A percentile compares a stretch with the other conserved stretches of the same genome.
Conservation (phyloP, 2,888 invertebrate species). For the Hemicrepidius hirtus region DNA sequence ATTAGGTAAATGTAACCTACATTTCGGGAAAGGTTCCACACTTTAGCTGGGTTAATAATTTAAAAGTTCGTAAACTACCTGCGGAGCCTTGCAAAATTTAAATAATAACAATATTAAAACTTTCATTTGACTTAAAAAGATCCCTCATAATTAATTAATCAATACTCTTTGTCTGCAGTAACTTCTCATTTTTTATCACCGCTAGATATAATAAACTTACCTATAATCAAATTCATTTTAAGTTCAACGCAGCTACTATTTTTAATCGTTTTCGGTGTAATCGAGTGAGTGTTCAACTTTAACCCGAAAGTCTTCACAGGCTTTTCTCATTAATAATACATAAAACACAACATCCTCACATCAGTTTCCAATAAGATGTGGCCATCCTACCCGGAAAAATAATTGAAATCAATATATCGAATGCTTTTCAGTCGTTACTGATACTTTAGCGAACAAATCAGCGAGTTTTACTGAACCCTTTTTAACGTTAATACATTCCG, state of each 20-base stretch:
- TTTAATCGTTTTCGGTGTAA: too few species aligned
- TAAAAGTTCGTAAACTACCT: background rate
- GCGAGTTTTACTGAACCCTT: constrained; percentile 39
- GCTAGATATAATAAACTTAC: too few species aligned
- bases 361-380: background rate
- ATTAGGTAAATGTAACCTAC: constrained; percentile 7
- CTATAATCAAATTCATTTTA: too few species aligned
- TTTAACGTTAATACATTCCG: constrained; percentile 40
- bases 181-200: too few species aligned
- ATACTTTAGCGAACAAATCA: constrained; percentile 31
- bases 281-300: too few species aligned
- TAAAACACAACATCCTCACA: constrained; percentile 9
- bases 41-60: too few species aligned
- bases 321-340: constrained; percentile 12
- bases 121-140: background rate
- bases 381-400: background rate
- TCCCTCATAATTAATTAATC: background rate
- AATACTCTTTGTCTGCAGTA: too few species aligned
- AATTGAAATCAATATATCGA: constrained; percentile 26
- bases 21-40: too few species aligned
- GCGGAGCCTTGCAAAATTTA: background rate
- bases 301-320: background rate
- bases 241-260: too few species aligned
- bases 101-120: background rate
- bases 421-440: constrained; percentile 24